Percentiles rank a stretch among this genome's conserved stretches.
These are phyloP conservation scores for Axis porcinus DNA, from an alignment of 2,113 vertebrate genomes.

Conservation along the genomic window DNA sequence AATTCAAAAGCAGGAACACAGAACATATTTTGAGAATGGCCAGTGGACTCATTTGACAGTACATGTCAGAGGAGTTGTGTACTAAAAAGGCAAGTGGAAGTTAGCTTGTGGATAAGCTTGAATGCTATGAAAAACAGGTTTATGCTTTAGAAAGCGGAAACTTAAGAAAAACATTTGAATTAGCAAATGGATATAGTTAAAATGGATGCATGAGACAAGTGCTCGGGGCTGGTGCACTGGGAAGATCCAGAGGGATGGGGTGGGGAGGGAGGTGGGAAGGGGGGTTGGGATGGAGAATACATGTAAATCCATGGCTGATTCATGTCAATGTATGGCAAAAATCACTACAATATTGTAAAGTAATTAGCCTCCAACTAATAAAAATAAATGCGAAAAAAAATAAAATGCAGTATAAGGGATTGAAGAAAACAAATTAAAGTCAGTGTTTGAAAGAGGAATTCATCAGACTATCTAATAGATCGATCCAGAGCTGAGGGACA, in stretches of 20 bases:
- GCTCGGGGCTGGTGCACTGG: too few species aligned
- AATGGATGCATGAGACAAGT: not conserved
- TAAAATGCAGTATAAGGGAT: not conserved
- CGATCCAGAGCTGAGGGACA: not conserved
- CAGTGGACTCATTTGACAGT: not conserved
- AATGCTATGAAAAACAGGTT: not conserved
- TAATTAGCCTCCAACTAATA: too few species aligned
- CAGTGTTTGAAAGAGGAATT: not conserved
- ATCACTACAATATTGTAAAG: too few species aligned
- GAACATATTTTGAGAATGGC: not conserved
- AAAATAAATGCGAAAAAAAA: too few species aligned
- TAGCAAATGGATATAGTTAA: not conserved
- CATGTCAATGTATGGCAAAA: too few species aligned
- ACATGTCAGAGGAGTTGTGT: not conserved
- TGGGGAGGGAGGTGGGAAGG: too few species aligned
- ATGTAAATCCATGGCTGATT: too few species aligned
- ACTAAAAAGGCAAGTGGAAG: not conserved
- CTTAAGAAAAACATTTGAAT: not conserved
- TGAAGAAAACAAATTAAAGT: not conserved
- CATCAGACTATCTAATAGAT: not conserved
- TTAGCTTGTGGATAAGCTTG: not conserved
- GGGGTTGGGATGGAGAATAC: too few species aligned
- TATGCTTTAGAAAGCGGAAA: not conserved
- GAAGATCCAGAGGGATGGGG: too few species aligned
- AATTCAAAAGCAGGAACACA: not conserved